phyloP scores from a whole-genome alignment of 2,888 invertebrate genomes.

The Clivina fossor region DNA sequence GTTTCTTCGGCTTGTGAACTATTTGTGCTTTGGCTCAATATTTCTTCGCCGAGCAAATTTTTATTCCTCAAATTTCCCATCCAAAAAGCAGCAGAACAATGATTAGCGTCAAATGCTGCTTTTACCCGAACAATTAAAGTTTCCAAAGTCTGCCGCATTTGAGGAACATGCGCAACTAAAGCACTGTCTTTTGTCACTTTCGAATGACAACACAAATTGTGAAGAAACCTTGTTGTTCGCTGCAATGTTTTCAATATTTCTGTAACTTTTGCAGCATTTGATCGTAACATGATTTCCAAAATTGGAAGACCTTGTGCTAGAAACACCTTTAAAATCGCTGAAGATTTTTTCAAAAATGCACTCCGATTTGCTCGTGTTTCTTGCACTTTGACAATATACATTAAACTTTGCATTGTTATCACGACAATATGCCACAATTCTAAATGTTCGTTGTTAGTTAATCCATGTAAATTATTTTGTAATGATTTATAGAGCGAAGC shows the following conservation, averaged over 20 bases:
- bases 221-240: conserved; percentile 76
- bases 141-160: conserved; percentile 75
- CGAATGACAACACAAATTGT: conserved; percentile 80
- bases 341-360: conserved; percentile 66
- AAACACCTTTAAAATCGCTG: conserved; percentile 68
- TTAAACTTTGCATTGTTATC: conserved; percentile 63
- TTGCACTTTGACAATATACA: conserved; percentile 65
- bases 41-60: conserved; percentile 78
- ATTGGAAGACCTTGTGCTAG: conserved; percentile 73
- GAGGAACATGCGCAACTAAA: conserved; percentile 77
- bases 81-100: conserved; percentile 84
- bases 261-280: conserved; percentile 70
- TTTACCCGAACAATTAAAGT: conserved; percentile 82
- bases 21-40: conserved; percentile 60
- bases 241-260: conserved; percentile 78
- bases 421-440: conserved; percentile 67
- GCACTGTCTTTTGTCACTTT: conserved; percentile 72
- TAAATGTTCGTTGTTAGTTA: conserved; percentile 64
- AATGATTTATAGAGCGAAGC: conserved; percentile 61
- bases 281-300: conserved; percentile 71
- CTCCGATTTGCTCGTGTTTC: conserved; percentile 65
- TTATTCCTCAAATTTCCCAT: conserved; percentile 87
- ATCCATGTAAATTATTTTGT: conserved; percentile 55
- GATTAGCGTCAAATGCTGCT: conserved; percentile 78
- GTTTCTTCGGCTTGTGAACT: conserved; percentile 38